A percentile compares a stretch with the other conserved stretches of the same genome.
Conservation (phyloP, 92 coral and sea anemone genomes). For the Hydrozoanthus gracilis region DNA sequence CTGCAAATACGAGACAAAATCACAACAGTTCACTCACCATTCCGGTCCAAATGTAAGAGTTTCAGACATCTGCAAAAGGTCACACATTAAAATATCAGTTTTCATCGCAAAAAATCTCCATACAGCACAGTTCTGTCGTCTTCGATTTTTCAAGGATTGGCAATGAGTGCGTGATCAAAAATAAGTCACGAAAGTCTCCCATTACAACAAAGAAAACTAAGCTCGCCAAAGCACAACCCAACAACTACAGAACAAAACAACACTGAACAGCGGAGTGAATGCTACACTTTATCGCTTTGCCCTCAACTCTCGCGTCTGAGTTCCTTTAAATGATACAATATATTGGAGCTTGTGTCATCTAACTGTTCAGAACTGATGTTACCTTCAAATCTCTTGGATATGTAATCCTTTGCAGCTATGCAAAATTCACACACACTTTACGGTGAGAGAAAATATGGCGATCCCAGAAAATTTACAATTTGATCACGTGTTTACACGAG, state of each 20-base stretch:
- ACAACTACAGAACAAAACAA: slow-evolving; percentile 20
- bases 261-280: not conserved
- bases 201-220: slow-evolving; percentile 16
- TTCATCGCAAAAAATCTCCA: slow-evolving; percentile 4
- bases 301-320: not conserved
- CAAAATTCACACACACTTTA: slow-evolving; percentile 61
- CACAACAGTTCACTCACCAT: slow-evolving; percentile 75
- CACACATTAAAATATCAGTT: slow-evolving; percentile 18
- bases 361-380: not conserved
- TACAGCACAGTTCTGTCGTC: not conserved
- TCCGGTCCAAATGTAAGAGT: slow-evolving; percentile 99
- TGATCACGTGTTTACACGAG: slow-evolving; percentile 89
- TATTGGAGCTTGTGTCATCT: not conserved
- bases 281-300: not conserved
- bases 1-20: slow-evolving; percentile 1
- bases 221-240: slow-evolving; percentile 1
- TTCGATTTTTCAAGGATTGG: not conserved
- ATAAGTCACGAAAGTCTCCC: slow-evolving; percentile 2
- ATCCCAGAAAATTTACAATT: slow-evolving; percentile 78
- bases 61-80: slow-evolving; percentile 91
- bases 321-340: not conserved
- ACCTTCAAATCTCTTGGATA: slow-evolving; percentile 38
- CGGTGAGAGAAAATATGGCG: slow-evolving; percentile 89
- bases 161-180: not conserved
- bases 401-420: slow-evolving; percentile 41